Percentiles rank a stretch among this genome's conserved stretches.
phyloP scores from a whole-genome alignment of 2,113 vertebrate genomes.

The Bujurquina vittata region DNA sequence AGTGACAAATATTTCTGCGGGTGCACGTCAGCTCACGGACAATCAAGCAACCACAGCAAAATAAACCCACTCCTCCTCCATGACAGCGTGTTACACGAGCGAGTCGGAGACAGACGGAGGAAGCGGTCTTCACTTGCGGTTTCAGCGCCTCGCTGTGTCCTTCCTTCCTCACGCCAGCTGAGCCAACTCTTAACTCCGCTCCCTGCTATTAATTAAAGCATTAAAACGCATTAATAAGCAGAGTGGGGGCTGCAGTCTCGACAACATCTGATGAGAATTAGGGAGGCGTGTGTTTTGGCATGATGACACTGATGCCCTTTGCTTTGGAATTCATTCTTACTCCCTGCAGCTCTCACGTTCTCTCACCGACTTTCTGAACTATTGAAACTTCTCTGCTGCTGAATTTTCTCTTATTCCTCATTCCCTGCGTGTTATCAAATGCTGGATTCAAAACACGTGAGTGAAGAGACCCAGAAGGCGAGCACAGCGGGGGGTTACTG shows the following conservation, averaged over 20 bases:
- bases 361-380: not conserved
- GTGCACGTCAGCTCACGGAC: not conserved
- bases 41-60: constrained; percentile 5
- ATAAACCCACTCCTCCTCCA: not conserved
- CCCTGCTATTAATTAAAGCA: constrained; percentile 70
- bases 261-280: constrained; percentile 69
- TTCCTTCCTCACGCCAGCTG: constrained; percentile 48
- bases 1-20: constrained; percentile 6
- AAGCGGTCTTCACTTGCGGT: constrained; percentile 45
- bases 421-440: constrained; percentile 9
- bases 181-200: constrained; percentile 43
- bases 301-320: constrained; percentile 47
- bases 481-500: not conserved
- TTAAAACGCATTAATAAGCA: constrained; percentile 67
- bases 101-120: constrained; percentile 32
- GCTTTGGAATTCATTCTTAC: constrained; percentile 9
- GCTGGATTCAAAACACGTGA: constrained; percentile 32
- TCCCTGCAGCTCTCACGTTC: not conserved
- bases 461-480: constrained; percentile 8
- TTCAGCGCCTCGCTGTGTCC: constrained; percentile 51
- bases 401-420: not conserved
- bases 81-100: not conserved
- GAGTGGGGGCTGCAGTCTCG: constrained; percentile 42
- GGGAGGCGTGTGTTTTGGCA: constrained; percentile 33
- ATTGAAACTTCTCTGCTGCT: not conserved